A percentile compares a stretch with the other conserved stretches of the same genome.
phyloP scores from a whole-genome alignment of 2,797 vertebrate species.

The Hippoglossus hippoglossus region DNA sequence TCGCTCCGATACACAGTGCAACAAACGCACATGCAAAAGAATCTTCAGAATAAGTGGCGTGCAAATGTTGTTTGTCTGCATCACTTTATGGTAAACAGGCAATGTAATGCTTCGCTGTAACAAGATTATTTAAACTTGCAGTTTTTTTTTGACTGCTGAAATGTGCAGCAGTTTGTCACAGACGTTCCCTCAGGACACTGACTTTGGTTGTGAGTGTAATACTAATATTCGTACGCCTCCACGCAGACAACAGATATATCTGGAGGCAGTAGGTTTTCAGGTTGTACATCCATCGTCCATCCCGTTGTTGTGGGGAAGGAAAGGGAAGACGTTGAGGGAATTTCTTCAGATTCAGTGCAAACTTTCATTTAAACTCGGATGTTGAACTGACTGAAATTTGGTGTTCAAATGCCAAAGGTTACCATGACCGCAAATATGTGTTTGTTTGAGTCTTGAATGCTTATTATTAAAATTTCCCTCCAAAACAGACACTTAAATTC shows the following conservation, averaged over 20 bases:
- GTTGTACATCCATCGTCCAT: background rate
- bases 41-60: slow-evolving; percentile 32
- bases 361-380: no score
- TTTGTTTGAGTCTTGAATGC: no score
- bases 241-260: background rate
- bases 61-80: slow-evolving; percentile 16
- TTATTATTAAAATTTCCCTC: no score
- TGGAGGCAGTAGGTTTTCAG: background rate
- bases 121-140: background rate
- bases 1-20: slow-evolving; percentile 13
- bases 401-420: no score
- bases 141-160: background rate
- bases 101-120: background rate
- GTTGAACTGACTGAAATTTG: no score
- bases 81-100: background rate
- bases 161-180: background rate
- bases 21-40: slow-evolving; percentile 31
- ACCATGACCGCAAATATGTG: no score
- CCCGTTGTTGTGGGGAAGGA: background rate
- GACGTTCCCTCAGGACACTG: background rate
- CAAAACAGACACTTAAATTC: no score
- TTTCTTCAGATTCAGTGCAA: no score
- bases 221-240: background rate
- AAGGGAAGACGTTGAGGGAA: background rate
- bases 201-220: background rate